Base-by-base conservation (phyloP, 2,797 vertebrate genomes). In the Acanthurus lineatus region DNA sequence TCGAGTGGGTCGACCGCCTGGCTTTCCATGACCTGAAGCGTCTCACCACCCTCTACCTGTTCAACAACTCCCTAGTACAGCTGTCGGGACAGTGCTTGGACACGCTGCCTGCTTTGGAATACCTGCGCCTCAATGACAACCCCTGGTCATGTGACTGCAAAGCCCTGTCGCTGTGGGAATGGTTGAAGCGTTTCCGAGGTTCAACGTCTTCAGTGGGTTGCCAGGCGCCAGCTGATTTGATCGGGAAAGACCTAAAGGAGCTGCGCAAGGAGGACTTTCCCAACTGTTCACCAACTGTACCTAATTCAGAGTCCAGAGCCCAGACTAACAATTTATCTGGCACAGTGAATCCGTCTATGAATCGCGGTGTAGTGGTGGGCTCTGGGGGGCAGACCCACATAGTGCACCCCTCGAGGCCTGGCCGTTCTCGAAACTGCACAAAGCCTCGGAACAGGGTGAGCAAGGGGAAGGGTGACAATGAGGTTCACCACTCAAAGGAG, bases 81-180 rank as follows among this genome's bases (percentile, higher is more conserved):
- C 94, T 99, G 80, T 96, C 96, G 6, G 98, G 97, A 14, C 97
- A 98, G 85, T 97, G 97, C 84, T 91, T 99, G 92, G 96, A 96
- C 54, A 96, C 93, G 42, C 93, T 99, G 77, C 96, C 93, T 0
- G 95, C 97, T 64, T 89, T 99, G 90, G 98, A 99, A 92, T 99
- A 98, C 86, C 96, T 99, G 74, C 97, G 98, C 81, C 97, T 99
- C 88, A 99, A 99, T 0, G 96, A 97, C 86, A 99, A 99, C 81
- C 96, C 98, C 0, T 99, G 98, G 98, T 95, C 96, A 84, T 99
- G 98, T 28, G 96, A 97, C 64, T 99, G 98, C 94, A 97, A 97
- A 88, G 96, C 96, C 0, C 92, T 95, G 82, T 97, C 97, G 0
- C 95, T 99, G 49, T 99, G 98, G 98, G 98, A 99, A 64, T 99